Evolutionary conservation across 2,113 vertebrate species (phyloP).

Genomic region (Procapra przewalskii): DNA sequence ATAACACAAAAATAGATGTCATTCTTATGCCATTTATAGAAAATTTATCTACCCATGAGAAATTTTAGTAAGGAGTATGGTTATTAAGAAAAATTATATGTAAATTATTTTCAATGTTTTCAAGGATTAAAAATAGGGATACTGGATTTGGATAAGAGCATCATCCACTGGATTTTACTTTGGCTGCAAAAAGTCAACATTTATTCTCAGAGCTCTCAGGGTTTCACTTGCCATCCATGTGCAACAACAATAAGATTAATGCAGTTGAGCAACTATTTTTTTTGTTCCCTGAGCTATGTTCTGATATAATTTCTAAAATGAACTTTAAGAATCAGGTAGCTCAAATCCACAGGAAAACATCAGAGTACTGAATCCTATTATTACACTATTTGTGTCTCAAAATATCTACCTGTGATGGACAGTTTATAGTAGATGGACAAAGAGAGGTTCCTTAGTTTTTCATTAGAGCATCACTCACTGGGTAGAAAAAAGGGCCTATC

Average conservation of each 20-base stretch:
- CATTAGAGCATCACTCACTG: neutral
- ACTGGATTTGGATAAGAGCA: neutral
- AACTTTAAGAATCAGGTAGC: neutral
- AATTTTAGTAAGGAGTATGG: neutral
- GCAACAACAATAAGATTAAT: constrained; percentile 70
- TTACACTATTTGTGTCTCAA: neutral
- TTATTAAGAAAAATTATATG: constrained; percentile 14
- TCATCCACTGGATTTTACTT: constrained; percentile 9
- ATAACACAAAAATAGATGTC: neutral
- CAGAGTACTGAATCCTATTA: constrained; percentile 20
- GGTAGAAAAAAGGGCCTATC: constrained; percentile 71
- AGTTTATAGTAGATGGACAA: constrained; percentile 28
- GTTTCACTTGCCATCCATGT: constrained; percentile 69
- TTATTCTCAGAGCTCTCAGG: constrained; percentile 68
- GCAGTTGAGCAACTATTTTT: neutral
- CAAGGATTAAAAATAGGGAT: neutral
- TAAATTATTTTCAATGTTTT: neutral
- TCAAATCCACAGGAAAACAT: neutral
- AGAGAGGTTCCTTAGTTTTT: constrained; percentile 21
- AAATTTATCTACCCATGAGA: constrained; percentile 6
- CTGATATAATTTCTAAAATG: neutral
- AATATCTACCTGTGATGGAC: neutral
- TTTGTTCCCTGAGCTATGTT: constrained; percentile 8
- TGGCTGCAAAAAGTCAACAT: constrained; percentile 26
- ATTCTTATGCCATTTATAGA: neutral